Evolutionary conservation across 2,888 invertebrate genomes (phyloP), one percentile per base, ranked within the genome.

Genomic region (Sepioteuthis lessoniana): DNA sequence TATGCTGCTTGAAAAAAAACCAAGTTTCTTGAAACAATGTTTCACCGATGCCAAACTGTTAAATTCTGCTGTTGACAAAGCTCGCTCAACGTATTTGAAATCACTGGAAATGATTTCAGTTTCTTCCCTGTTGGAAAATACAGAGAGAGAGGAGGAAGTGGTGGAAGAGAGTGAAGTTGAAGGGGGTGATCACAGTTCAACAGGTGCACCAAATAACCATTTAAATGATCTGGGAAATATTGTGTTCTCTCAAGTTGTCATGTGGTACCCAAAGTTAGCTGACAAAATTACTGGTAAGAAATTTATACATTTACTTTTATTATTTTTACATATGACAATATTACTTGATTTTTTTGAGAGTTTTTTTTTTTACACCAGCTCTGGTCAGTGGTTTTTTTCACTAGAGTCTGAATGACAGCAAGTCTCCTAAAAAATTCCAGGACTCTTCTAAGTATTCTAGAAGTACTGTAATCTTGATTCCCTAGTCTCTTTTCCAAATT

Each of bases 211-310:
- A 19, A n/a, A 76, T 76, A 42, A 92, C 1, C 31, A 21, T 92
- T 42, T 42, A 42, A 47, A 92, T 46, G 46, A 92, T 1, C n/a
- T 47, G 19, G 92, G 92, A 42, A 47, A 92, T n/a, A 47, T 19
- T 10, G 31, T 92, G 31, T 92, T 47, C 13, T 92, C 92, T 3
- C 47, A 92, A n/a, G 92, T 92, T n/a, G 47, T 46, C 47, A 47
- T 92, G 92, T 92, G 92, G 92, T 92, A 47, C 19, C 92, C 92
- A 47, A 92, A 92, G 21, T 92, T 92, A 31, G 92, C 92, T 3
- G 92, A 92, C n/a, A 92, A 92, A 92, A 92, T 92, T 31, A 92
- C 92, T 31, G 92, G 92, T 92, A 46, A n/a, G 92, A 35, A n/a
- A 35, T n/a, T n/a, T 1, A 76, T n/a, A 4, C 25, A 55, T 55